Evolutionary conservation across 2,888 invertebrate species (phyloP).

Genomic region (Troides oblongomaculatus): DNA sequence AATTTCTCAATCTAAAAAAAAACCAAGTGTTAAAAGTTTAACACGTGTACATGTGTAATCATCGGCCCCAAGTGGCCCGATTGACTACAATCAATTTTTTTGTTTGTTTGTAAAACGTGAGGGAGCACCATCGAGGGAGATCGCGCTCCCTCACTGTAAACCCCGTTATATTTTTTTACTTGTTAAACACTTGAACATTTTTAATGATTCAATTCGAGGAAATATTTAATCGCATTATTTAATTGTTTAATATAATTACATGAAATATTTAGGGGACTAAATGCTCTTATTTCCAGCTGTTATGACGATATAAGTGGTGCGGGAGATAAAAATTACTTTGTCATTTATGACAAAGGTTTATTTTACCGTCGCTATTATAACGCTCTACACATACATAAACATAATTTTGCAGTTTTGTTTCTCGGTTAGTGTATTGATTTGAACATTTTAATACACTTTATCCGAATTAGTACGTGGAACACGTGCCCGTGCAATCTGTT

Average conservation of each 20-base stretch:
- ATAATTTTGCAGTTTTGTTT: not conserved
- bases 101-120: no score
- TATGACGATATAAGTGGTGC: not conserved
- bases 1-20: no score
- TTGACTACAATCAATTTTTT: no score
- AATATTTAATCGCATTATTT: no score
- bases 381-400: not conserved
- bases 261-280: not conserved
- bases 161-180: no score
- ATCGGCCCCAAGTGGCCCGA: no score
- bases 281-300: not conserved
- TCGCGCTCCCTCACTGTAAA: no score
- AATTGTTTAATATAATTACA: not conserved
- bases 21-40: no score
- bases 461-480: constrained; percentile 21
- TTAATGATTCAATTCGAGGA: no score
- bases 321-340: not conserved
- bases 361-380: not conserved
- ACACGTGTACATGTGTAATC: no score
- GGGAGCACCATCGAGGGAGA: no score
- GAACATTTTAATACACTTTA: constrained; percentile 6
- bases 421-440: constrained; percentile 1
- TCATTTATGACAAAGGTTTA: not conserved
- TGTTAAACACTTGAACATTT: no score
- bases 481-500: constrained; percentile 45